Evolutionary conservation across 2,113 vertebrate genomes (phyloP).

Genomic region (Poeciliopsis occidentalis): DNA sequence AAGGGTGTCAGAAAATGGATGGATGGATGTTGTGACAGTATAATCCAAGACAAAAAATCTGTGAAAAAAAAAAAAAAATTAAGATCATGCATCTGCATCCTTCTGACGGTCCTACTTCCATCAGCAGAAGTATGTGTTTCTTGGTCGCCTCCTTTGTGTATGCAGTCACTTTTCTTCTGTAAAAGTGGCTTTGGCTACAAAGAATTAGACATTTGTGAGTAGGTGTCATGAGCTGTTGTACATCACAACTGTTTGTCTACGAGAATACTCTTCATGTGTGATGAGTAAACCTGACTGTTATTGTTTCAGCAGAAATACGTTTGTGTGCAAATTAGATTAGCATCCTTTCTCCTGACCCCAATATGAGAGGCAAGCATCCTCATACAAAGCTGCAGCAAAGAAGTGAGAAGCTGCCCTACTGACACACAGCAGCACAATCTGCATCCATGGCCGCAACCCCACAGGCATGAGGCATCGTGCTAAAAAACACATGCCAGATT

Average conservation of each 20-base stretch:
- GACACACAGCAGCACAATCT: constrained; percentile 72
- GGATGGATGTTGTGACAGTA: no score
- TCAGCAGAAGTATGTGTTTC: not conserved
- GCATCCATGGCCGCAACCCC: constrained; percentile 51
- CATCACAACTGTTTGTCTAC: constrained; percentile 7
- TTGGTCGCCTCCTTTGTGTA: not conserved
- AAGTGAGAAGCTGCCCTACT: constrained; percentile 66
- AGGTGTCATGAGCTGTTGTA: not conserved
- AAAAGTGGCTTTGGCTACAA: constrained; percentile 24
- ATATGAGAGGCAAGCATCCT: constrained; percentile 56
- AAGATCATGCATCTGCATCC: no score
- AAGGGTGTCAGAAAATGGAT: no score
- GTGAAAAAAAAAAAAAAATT: not conserved
- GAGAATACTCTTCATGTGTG: constrained; percentile 1
- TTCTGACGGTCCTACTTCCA: no score
- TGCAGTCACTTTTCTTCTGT: constrained; percentile 5
- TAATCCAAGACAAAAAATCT: not conserved
- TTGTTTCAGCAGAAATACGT: constrained; percentile 20
- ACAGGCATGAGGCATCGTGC: constrained; percentile 54
- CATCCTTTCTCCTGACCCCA: constrained; percentile 71
- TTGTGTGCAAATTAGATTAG: constrained; percentile 68
- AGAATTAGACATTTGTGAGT: constrained; percentile 26
- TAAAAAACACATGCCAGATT: constrained; percentile 33
- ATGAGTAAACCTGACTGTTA: constrained; percentile 41
- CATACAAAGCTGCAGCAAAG: constrained; percentile 52